Percentiles rank a stretch among this genome's conserved stretches.
Evolutionary conservation across 1,140 invertebrate genomes (phyloP).

Genomic region (Drosophila bocqueti): DNA sequence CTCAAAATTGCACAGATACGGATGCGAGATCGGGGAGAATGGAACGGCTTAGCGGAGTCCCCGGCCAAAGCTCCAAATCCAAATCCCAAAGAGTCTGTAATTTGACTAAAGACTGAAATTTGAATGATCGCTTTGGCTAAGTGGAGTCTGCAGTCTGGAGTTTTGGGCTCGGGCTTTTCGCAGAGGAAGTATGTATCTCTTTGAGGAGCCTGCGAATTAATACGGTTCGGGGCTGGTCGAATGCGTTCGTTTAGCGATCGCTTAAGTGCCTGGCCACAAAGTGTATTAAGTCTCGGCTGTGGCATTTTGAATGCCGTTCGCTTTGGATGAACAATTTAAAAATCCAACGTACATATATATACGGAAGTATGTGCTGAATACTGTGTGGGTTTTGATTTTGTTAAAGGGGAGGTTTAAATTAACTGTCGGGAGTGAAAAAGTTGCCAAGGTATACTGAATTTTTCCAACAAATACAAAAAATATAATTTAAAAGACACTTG

Average conservation of each 20-base stretch:
- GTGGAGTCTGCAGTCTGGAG: conserved; percentile 38
- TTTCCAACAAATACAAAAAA: background rate
- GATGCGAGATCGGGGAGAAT: conserved; percentile 13
- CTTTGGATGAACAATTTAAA: conserved; percentile 8
- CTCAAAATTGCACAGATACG: conserved; percentile 67
- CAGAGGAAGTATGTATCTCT: conserved; percentile 33
- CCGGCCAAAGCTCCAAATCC: conserved; percentile 1
- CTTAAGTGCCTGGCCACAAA: conserved; percentile 34
- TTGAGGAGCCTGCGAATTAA: conserved; percentile 37
- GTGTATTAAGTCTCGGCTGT: conserved; percentile 7
- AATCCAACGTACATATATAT: background rate
- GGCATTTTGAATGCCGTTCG: conserved; percentile 11
- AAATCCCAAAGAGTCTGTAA: conserved; percentile 62
- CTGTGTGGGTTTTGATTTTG: conserved; percentile 2
- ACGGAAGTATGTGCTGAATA: conserved; percentile 23
- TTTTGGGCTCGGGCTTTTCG: conserved; percentile 8
- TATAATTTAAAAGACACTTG: background rate
- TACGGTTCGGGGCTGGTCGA: conserved; percentile 46
- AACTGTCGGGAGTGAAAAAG: background rate
- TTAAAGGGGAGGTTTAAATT: background rate
- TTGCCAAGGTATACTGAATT: background rate
- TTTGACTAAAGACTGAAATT: conserved; percentile 77
- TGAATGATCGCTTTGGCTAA: conserved; percentile 59
- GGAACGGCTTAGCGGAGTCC: conserved; percentile 17
- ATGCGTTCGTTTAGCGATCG: conserved; percentile 54